Evolutionary conservation across 2,797 vertebrate species (phyloP).

Genomic region (Podarcis lilfordi): DNA sequence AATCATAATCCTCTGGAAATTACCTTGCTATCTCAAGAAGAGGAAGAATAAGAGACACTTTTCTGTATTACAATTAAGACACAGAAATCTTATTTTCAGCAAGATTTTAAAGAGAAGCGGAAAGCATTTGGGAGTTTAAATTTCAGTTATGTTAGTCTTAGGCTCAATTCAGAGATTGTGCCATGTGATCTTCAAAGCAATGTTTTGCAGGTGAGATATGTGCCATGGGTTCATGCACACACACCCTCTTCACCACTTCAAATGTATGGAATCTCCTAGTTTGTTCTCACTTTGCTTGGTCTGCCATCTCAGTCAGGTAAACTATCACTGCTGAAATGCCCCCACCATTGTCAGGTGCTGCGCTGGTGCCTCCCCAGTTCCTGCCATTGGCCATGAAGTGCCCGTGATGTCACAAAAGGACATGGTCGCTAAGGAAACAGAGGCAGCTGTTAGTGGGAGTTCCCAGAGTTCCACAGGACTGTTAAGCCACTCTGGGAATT

Average conservation of each 20-base stretch:
- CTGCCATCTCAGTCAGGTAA: background rate
- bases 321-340: background rate
- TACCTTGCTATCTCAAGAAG: slow-evolving; percentile 81
- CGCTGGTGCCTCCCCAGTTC: no score
- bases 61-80: slow-evolving; percentile 79
- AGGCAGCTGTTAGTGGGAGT: no score
- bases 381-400: no score
- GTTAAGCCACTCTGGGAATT: no score
- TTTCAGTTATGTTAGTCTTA: background rate
- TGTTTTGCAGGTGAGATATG: background rate
- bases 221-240: background rate
- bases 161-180: background rate
- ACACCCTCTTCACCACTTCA: background rate
- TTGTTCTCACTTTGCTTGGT: background rate
- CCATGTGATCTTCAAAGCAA: background rate
- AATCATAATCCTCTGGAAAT: slow-evolving; percentile 81
- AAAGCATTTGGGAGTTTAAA: slow-evolving; percentile 4
- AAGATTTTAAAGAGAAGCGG: slow-evolving; percentile 60
- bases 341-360: no score
- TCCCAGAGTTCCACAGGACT: no score
- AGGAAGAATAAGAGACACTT: slow-evolving; percentile 76
- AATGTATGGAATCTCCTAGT: background rate
- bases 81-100: slow-evolving; percentile 74
- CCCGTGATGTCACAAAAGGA: no score
- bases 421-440: no score